Base-by-base conservation (phyloP, 2,888 invertebrate genomes). In the Cyclophora albipunctata region DNA sequence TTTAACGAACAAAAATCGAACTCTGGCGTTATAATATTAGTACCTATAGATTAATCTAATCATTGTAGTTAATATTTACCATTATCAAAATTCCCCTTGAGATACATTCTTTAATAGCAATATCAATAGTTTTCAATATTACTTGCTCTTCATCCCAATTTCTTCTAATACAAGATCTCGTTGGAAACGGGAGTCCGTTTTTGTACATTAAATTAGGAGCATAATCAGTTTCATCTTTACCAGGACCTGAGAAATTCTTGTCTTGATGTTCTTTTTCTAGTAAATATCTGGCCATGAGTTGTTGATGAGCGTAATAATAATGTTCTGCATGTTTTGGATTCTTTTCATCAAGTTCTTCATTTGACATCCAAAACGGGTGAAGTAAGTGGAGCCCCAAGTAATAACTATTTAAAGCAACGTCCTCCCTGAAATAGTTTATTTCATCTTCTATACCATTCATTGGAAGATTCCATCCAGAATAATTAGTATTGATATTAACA, bases 401-500 rank as follows among this genome's bases (percentile, higher is more conserved):
- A 68, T 88, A 92, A 45, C 86, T 78, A 66, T 91, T 92, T 6
- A 92, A 67, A 34, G 89, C 90, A 50, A 92, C 79, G 58, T 93
- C 93, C 81, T 93, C 92, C 56, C 90, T 90, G 64, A 92, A 92
- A 64, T 92, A 92, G 51, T 91, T 90, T 6, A 92, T 64, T 50
- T 85, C 80, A 58, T 88, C 83, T 57, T 91, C 90, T 48, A 84
- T 82, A 51, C 74, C 78, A 49, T 78, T 73, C 74, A 81, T 62
- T 61, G 76, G 67, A 74, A 88, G 54, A 64, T 91, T 90, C 90
- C 90, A 91, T 47, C 87, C 78, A 2, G 87, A 87, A 59, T 87
- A 86, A 58, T 88, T 87, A 5, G 75, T 69, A 48, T 85, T 84
- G 3, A 88, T 76, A 5, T 64, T 60, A 34, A 84, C 56, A 3